Conservation (phyloP, 2,888 invertebrate genomes). For the Yponomeuta sedellus region DNA sequence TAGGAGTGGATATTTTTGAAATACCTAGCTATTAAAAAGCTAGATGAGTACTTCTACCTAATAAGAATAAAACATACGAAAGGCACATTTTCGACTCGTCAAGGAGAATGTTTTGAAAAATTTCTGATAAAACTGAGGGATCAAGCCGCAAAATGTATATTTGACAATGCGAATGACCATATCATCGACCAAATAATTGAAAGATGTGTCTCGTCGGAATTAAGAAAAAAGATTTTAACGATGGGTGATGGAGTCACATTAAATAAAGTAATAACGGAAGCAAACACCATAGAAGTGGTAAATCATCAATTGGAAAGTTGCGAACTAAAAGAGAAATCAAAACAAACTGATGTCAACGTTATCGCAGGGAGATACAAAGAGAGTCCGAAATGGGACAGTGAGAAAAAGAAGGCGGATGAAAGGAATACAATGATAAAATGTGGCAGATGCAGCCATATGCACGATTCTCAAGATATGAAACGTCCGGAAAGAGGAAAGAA, state of each 20-base stretch:
- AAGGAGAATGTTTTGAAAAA: constrained; percentile 32
- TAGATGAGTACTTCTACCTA: constrained; percentile 31
- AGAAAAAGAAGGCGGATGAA: neutral
- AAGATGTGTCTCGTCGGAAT: constrained; percentile 23
- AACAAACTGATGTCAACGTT: constrained; percentile 6
- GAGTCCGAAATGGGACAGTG: neutral
- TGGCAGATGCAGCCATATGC: constrained; percentile 15
- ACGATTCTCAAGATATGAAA: neutral
- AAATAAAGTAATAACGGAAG: constrained; percentile 15
- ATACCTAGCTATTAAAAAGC: constrained; percentile 25
- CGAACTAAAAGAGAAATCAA: constrained; percentile 5
- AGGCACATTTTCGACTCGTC: constrained; percentile 27
- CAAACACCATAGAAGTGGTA: constrained; percentile 20
- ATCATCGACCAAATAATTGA: constrained; percentile 30
- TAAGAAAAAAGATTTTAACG: constrained; percentile 20
- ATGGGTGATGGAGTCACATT: constrained; percentile 18
- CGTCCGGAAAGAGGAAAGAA: constrained; percentile 17
- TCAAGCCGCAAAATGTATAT: constrained; percentile 33
- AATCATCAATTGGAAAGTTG: constrained; percentile 16
- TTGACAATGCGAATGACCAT: constrained; percentile 29
- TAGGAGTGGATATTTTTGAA: constrained; percentile 15
- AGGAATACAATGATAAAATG: neutral
- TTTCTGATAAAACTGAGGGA: constrained; percentile 31
- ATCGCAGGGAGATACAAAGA: constrained; percentile 10
- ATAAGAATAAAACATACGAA: constrained; percentile 28